Evolutionary conservation across 2,797 vertebrate genomes (phyloP).

Genomic region (Lycodopsis pacificus): DNA sequence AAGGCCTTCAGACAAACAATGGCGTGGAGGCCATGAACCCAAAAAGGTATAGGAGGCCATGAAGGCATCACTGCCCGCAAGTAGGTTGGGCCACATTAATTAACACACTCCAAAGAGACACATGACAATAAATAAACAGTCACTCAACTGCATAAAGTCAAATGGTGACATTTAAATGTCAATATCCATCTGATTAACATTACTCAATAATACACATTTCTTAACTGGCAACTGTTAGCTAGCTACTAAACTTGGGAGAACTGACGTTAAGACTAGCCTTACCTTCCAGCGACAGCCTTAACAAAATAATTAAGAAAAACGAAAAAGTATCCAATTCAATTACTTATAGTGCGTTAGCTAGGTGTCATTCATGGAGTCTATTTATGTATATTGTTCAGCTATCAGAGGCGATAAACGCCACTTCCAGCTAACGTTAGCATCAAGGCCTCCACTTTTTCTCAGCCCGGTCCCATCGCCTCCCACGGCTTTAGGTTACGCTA

Average conservation of each 20-base stretch:
- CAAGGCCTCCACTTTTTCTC: conserved; percentile 79
- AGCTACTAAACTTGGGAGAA: conserved; percentile 57
- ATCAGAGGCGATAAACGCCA: conserved; percentile 68
- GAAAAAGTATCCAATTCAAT: background rate
- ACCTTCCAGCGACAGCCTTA: conserved; percentile 34
- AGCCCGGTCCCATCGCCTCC: conserved; percentile 68
- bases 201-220: background rate
- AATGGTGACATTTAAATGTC: background rate
- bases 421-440: conserved; percentile 71
- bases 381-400: conserved; percentile 71
- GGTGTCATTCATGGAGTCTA: conserved; percentile 21
- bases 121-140: conserved; percentile 1
- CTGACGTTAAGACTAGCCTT: conserved; percentile 50
- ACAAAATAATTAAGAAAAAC: background rate
- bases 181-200: background rate
- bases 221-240: conserved; percentile 51
- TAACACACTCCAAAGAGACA: background rate
- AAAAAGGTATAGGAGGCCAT: conserved; percentile 67
- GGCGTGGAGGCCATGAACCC: conserved; percentile 79
- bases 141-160: background rate
- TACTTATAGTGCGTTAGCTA: rapidly evolving
- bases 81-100: conserved; percentile 29
- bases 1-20: conserved; percentile 75
- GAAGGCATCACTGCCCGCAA: conserved; percentile 50
- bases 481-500: conserved; percentile 31